Evolutionary conservation across 1,140 invertebrate genomes (phyloP), one percentile per base, ranked within the genome.

Genomic region (Drosophila subobscura): DNA sequence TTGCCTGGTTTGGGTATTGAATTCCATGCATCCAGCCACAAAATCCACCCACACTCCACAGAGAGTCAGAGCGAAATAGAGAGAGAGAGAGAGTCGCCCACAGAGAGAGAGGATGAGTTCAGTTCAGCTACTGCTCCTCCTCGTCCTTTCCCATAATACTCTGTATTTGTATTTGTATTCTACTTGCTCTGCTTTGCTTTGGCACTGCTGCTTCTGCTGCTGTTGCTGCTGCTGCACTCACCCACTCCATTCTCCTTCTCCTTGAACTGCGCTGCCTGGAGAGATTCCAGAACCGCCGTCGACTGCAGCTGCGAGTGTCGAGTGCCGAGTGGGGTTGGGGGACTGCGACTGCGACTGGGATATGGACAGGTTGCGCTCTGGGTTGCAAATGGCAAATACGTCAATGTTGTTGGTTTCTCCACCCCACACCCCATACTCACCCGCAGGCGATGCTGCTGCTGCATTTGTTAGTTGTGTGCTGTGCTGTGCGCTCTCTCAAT

Each of bases 381-480:
- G 49, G 57, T 73, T 79, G 72, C 72, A 79, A 79, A 79, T 80
- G 77, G 77, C 80, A 84, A 84, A 84, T 84, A 84, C 79, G 59
- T 84, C 79, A 84, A 84, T 84, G 79, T 77, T 54, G 65, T 67
- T 68, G 63, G 40, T 20, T 33, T 61, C 47, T 14, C 44, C 44
- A 16, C n/a, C 44, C 50, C 46, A 27, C 44, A 47, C 64, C 29
- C 22, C 42, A 53, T 27, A 53, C 57, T 68, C 33, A 10, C 37
- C 41, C 45, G 16, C 27, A 40, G 29, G 29, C 25, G 27, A 6
- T 37, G 46, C 16, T 52, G 55, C 16, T 20, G 16, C 44, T 37
- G 61, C 42, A 50, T 42, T 61, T 52, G 64, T 40, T 61, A 52
- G 14, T 50, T 47, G 27, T 40, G 45, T 46, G 45, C 45, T 40